Evolutionary conservation across 1,140 invertebrate genomes (phyloP), one percentile per base, ranked within the genome.

Genomic region (Tachypleus tridentatus): DNA sequence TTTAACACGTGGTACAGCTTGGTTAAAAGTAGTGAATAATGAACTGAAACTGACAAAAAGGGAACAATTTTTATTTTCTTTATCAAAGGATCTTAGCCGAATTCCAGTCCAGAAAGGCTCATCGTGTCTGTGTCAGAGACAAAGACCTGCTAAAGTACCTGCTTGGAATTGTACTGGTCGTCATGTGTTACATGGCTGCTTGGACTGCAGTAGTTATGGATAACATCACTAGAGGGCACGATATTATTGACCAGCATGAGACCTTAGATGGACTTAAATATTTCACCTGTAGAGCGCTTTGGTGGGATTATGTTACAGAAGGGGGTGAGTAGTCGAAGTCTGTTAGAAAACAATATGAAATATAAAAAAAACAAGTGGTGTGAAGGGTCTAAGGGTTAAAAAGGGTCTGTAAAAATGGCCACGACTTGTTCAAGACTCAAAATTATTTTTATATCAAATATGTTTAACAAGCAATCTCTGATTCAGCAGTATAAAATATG

Each of bases 301-400:
- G 87, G 80, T 93, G 90, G 90, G 89, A 93, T 73, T 89, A 89
- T 76, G 88, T 93, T 63, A 91, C 89, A 48, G 88, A 92, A 79
- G 80, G 82, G 60, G 80, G 83, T 84, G 73, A 76, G 77, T n/a
- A 75, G n/a, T n/a, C n/a, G n/a, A n/a, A n/a, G n/a, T n/a, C n/a
- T n/a, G n/a, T n/a, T n/a, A n/a, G n/a, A n/a, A n/a, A n/a, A n/a
- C n/a, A n/a, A n/a, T n/a, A n/a, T n/a, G n/a, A n/a, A n/a, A n/a
- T n/a, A n/a, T n/a, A n/a, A n/a, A n/a, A n/a, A n/a, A n/a, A n/a
- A n/a, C n/a, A n/a, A n/a, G n/a, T n/a, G n/a, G n/a, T n/a, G n/a
- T n/a, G n/a, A n/a, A n/a, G n/a, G n/a, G n/a, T n/a, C n/a, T n/a
- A n/a, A n/a, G n/a, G n/a, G n/a, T n/a, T n/a, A n/a, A n/a, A n/a